Percentiles rank a stretch among this genome's conserved stretches.
These are phyloP conservation scores for Cerastis leucographa DNA, from an alignment of 2,888 invertebrate species.

Conservation along the genomic window DNA sequence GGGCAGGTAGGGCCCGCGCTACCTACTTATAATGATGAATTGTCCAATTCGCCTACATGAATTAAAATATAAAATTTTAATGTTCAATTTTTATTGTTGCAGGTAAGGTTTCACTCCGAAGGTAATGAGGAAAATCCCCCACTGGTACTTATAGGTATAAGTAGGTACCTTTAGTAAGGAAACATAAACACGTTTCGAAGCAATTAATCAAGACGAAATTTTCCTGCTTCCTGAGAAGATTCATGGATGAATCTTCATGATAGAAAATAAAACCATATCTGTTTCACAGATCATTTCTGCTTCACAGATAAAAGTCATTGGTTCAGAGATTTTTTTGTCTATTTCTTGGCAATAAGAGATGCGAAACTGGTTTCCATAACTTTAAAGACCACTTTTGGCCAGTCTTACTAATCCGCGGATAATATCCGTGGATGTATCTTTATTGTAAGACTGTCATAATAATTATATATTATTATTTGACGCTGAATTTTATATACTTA, in stretches of 20 bases:
- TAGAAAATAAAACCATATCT: not conserved
- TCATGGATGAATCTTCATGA: not conserved
- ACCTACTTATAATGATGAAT: constrained; percentile 86
- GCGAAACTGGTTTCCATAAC: not conserved
- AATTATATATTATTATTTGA: not conserved
- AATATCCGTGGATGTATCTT: not conserved
- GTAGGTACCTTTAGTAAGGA: constrained; percentile 24
- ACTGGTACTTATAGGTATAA: constrained; percentile 5
- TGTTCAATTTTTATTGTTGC: constrained; percentile 80
- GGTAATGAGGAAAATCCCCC: constrained; percentile 24
- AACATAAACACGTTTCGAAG: constrained; percentile 52
- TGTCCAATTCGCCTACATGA: constrained; percentile 70
- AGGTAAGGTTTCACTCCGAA: constrained; percentile 76
- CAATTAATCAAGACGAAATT: constrained; percentile 25
- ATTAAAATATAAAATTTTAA: constrained; percentile 73
- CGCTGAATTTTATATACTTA: not conserved
- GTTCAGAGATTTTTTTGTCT: not conserved
- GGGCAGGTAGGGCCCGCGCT: constrained; percentile 84
- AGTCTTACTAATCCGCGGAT: not conserved
- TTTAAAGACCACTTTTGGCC: not conserved
- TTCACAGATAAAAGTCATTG: not conserved
- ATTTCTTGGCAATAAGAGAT: not conserved
- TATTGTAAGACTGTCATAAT: not conserved
- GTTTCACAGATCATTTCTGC: too few species aligned
- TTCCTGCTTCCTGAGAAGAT: constrained; percentile 19